Percentiles rank a stretch among this genome's conserved stretches.
These are phyloP conservation scores for Calliopum simillimum DNA, from an alignment of 2,888 invertebrate species.

Conservation along the genomic window DNA sequence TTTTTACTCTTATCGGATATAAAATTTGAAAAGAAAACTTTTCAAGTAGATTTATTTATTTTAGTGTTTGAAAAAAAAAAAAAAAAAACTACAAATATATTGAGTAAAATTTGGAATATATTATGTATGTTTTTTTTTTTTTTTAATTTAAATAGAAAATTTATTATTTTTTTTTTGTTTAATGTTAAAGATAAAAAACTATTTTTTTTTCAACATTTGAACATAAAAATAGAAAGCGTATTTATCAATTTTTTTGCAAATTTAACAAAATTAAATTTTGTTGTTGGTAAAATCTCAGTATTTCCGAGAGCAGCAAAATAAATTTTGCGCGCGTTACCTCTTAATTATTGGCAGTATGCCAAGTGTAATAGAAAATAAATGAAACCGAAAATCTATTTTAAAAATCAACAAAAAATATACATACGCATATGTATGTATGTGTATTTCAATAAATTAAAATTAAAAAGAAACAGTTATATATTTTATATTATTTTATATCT, in stretches of 20 bases:
- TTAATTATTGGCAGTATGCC: slow-evolving; percentile 53
- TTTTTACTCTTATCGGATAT: too few species aligned
- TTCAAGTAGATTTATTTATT: too few species aligned
- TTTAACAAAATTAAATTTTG: too few species aligned
- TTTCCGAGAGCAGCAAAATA: background rate
- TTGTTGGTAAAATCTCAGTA: too few species aligned
- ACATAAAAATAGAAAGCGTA: too few species aligned
- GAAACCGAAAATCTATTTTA: slow-evolving; percentile 17
- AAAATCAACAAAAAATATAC: background rate
- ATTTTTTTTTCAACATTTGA: too few species aligned
- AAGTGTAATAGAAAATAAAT: slow-evolving; percentile 37
- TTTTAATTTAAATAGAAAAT: background rate
- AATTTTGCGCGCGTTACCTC: slow-evolving; percentile 49
- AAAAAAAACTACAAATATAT: background rate
- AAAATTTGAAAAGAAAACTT: too few species aligned
- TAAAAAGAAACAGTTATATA: background rate
- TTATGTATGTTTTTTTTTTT: too few species aligned
- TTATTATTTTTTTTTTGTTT: too few species aligned
- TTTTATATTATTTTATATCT: background rate
- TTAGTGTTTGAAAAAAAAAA: background rate
- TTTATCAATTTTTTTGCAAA: too few species aligned
- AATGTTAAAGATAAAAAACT: too few species aligned
- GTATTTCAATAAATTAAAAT: background rate
- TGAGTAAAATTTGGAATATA: too few species aligned
- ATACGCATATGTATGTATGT: background rate